A percentile compares a stretch with the other conserved stretches of the same genome.
These are phyloP conservation scores for Anthopleura xanthogrammica DNA, from an alignment of 92 coral and sea anemone species.

Conservation along the genomic window DNA sequence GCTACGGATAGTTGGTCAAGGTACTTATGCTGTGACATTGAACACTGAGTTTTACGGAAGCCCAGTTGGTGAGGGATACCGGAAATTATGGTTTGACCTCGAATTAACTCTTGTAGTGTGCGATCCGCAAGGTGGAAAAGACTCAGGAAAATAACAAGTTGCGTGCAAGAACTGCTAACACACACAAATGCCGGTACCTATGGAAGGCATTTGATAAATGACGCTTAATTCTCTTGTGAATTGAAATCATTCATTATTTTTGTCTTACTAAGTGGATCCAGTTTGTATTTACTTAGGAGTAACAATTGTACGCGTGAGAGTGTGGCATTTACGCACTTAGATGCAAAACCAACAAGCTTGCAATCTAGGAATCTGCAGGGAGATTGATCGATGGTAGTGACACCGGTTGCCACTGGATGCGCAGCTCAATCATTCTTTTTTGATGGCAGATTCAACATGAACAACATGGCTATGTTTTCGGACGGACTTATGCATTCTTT, in stretches of 20 bases:
- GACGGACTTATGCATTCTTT: conserved; percentile 35
- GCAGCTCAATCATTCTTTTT: not conserved
- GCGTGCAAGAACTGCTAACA: conserved; percentile 27
- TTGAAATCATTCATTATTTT: conserved; percentile 33
- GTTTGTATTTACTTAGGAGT: conserved; percentile 25
- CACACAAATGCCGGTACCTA: conserved; percentile 20
- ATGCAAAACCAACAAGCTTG: conserved; percentile 10
- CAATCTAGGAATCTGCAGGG: not conserved
- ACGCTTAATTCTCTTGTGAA: conserved; percentile 35
- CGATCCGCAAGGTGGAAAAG: not conserved
- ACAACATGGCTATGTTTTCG: conserved; percentile 6
- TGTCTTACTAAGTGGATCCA: conserved; percentile 34
- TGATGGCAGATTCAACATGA: not conserved
- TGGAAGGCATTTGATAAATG: conserved; percentile 11
- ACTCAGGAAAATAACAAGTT: not conserved
- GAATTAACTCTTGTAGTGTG: conserved; percentile 12
- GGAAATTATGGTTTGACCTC: conserved; percentile 30
- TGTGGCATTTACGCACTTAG: conserved; percentile 2
- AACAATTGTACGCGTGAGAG: conserved; percentile 23
- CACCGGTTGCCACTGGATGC: not conserved
- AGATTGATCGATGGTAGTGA: not conserved
- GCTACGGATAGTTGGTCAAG: not conserved
- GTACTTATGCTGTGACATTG: conserved; percentile 2
- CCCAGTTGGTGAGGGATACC: not conserved
- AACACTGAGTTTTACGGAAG: not conserved